phyloP scores from a whole-genome alignment of 2,888 invertebrate genomes.

The Crocallis elinguaria region DNA sequence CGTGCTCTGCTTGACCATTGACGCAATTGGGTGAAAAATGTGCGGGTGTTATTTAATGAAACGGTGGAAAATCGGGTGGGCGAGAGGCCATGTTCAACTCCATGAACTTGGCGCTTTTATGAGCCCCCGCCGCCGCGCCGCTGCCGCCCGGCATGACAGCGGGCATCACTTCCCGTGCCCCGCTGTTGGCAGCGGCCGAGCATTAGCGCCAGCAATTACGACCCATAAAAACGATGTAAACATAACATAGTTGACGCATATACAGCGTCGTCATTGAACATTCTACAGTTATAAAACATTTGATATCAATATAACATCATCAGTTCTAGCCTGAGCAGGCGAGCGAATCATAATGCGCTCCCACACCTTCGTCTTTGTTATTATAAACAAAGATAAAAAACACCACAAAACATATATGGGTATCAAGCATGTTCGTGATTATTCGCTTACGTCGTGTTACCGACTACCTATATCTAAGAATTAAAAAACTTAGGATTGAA shows the following conservation, averaged over 20 bases:
- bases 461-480: too few relatives aligned
- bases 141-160: slow-evolving; percentile 22
- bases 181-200: slow-evolving; percentile 37
- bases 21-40: slow-evolving; percentile 81
- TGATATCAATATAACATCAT: slow-evolving; percentile 15
- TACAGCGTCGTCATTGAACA: slow-evolving; percentile 25
- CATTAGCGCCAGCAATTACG: slow-evolving; percentile 53
- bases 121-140: slow-evolving; percentile 31
- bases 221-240: slow-evolving; percentile 64
- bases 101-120: slow-evolving; percentile 72
- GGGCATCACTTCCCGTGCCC: slow-evolving; percentile 33
- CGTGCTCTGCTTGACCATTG: slow-evolving; percentile 76
- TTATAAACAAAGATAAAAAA: background rate
- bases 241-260: slow-evolving; percentile 49
- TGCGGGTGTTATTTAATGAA: slow-evolving; percentile 76
- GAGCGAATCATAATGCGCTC: background rate
- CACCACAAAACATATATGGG: background rate
- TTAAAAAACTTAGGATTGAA: too few relatives aligned
- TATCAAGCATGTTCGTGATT: too few relatives aligned
- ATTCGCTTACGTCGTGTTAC: too few relatives aligned
- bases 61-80: slow-evolving; percentile 69
- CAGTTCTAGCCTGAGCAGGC: background rate
- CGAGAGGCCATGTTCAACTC: slow-evolving; percentile 56
- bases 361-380: slow-evolving; percentile 2
- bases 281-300: slow-evolving; percentile 22